Conservation (phyloP, 2,113 vertebrate genomes). For the Nymphicus hollandicus region DNA sequence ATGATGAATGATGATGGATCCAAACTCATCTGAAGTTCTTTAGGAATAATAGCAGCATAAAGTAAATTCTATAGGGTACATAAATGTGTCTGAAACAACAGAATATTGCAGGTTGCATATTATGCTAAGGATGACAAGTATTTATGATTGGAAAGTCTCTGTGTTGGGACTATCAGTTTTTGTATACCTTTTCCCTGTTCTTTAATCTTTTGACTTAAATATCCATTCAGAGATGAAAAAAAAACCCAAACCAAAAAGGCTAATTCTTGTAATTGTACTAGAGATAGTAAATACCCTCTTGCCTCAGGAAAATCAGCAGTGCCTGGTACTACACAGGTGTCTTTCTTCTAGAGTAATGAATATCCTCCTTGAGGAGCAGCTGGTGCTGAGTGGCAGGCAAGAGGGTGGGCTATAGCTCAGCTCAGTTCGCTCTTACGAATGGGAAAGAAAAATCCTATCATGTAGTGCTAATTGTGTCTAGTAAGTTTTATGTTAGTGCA, state of each 20-base stretch:
- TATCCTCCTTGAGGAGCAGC: neutral
- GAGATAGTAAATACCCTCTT: neutral
- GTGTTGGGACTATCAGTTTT: neutral
- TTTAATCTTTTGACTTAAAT: slow-evolving; percentile 14
- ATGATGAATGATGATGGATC: slow-evolving; percentile 35
- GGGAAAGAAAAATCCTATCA: neutral
- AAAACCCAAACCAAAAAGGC: neutral
- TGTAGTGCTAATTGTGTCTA: neutral
- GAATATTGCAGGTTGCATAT: neutral
- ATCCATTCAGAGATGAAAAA: neutral
- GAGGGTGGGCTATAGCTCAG: neutral
- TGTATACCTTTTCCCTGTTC: neutral
- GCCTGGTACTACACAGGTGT: neutral
- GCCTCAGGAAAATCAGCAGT: neutral
- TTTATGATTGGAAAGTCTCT: slow-evolving; percentile 4
- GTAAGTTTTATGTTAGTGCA: neutral
- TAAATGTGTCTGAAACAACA: neutral
- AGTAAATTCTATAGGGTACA: neutral
- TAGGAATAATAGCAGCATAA: slow-evolving; percentile 1
- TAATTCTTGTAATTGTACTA: neutral
- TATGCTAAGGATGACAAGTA: slow-evolving; percentile 4
- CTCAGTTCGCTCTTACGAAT: neutral
- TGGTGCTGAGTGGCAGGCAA: neutral
- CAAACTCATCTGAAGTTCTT: slow-evolving; percentile 17
- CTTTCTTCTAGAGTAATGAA: neutral